These are phyloP conservation scores for Bursaphelenchus okinawaensis DNA, from an alignment of 2,888 invertebrate genomes.

Conservation along the genomic window DNA sequence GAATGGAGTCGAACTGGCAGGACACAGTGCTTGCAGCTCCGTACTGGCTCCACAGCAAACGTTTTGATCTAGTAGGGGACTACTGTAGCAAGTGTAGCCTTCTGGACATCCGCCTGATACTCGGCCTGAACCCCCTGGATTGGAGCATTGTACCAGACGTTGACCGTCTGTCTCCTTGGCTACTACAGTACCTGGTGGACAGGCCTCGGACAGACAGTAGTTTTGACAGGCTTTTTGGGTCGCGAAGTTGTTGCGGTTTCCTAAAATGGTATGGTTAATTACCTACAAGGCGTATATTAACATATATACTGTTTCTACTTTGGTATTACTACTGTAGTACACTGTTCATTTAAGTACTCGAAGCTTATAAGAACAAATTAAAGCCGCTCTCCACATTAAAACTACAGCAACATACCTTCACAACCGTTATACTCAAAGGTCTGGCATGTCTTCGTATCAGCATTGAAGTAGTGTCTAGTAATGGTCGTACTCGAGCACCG, in stretches of 20 bases:
- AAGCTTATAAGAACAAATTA: no score
- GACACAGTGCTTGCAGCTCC: constrained; percentile 54
- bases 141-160: constrained; percentile 49
- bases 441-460: constrained; percentile 52
- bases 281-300: not conserved
- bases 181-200: constrained; percentile 54
- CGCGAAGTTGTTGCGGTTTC: constrained; percentile 57
- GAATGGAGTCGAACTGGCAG: constrained; percentile 54
- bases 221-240: constrained; percentile 54
- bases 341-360: no score
- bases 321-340: no score
- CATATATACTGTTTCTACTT: not conserved
- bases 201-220: constrained; percentile 56
- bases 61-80: constrained; percentile 53
- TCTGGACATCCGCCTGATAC: constrained; percentile 55
- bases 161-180: constrained; percentile 50
- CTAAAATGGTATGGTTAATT: constrained; percentile 14
- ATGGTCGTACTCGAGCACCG: constrained; percentile 41
- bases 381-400: no score
- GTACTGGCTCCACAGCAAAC: constrained; percentile 56
- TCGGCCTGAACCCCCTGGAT: constrained; percentile 44
- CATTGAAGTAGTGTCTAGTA: constrained; percentile 54
- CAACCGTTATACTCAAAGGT: constrained; percentile 57
- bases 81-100: constrained; percentile 54
- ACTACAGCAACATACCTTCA: constrained; percentile 34